A percentile compares a stretch with the other conserved stretches of the same genome.
Evolutionary conservation across 2,113 vertebrate species (phyloP).

Genomic region (Oxyruncus cristatus): DNA sequence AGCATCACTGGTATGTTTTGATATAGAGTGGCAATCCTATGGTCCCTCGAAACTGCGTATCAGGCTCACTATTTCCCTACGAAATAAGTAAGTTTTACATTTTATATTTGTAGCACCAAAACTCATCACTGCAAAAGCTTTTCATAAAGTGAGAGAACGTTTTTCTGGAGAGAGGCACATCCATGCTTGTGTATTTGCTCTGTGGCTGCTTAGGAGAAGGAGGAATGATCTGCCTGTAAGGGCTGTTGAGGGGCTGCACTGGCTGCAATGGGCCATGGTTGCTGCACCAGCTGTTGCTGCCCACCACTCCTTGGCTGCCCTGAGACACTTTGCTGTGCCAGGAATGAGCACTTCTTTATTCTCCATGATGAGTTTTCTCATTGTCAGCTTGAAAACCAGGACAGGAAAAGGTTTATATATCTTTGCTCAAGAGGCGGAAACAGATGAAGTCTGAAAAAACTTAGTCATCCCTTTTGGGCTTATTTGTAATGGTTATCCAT

Average conservation of each 20-base stretch:
- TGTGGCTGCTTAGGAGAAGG: not conserved
- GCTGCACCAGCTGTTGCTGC: not conserved
- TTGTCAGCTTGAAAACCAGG: not conserved
- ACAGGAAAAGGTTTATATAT: not conserved
- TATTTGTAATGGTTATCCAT: not conserved
- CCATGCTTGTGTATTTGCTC: not conserved
- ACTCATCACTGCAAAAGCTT: not conserved
- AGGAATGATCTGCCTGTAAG: not conserved
- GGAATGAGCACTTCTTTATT: not conserved
- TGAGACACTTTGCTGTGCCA: rapidly evolving
- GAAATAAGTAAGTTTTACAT: not conserved
- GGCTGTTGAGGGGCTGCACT: not conserved
- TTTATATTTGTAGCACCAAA: not conserved
- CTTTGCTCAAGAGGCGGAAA: not conserved
- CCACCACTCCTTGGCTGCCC: not conserved
- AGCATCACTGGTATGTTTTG: not conserved
- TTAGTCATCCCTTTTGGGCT: not conserved
- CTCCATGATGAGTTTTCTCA: not conserved
- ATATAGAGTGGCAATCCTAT: not conserved
- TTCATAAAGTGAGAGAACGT: not conserved
- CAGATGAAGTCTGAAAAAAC: not conserved
- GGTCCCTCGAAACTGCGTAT: not conserved
- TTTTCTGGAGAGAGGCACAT: not conserved
- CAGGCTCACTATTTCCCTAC: not conserved
- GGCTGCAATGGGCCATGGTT: not conserved